A percentile compares a stretch with the other conserved stretches of the same genome.
These are phyloP conservation scores for Tiliqua scincoides DNA, from an alignment of 2,113 vertebrate species.

Conservation along the genomic window DNA sequence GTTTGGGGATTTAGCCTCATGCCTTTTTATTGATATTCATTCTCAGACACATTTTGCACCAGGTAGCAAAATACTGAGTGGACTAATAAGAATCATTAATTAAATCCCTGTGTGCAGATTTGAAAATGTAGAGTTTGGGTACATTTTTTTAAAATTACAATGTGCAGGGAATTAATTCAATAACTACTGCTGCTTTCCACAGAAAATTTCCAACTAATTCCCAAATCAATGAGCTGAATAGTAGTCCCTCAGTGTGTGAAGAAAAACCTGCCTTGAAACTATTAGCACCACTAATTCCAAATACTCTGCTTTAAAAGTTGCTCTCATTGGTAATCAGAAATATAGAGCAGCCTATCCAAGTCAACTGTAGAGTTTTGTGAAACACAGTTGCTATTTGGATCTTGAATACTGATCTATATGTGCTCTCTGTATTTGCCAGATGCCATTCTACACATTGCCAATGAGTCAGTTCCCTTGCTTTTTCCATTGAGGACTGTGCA, in stretches of 20 bases:
- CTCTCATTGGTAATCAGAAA: rapidly evolving
- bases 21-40: constrained; percentile 31
- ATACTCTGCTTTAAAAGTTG: constrained; percentile 1
- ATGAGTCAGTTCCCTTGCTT: neutral
- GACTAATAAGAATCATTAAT: constrained; percentile 45
- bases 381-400: neutral
- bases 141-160: constrained; percentile 41
- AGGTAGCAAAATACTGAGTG: constrained; percentile 29
- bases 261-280: constrained; percentile 25
- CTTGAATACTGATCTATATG: neutral
- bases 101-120: constrained; percentile 12
- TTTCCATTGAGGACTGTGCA: neutral
- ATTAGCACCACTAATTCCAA: constrained; percentile 25
- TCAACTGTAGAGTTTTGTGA: neutral
- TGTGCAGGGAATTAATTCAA: constrained; percentile 42
- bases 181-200: constrained; percentile 52
- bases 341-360: neutral
- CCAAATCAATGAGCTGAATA: constrained; percentile 53
- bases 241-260: neutral
- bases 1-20: constrained; percentile 15
- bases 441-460: constrained; percentile 3
- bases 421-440: neutral
- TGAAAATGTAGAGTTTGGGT: constrained; percentile 30
- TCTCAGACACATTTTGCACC: constrained; percentile 21
- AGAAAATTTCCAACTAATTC: constrained; percentile 44